Percentiles rank a stretch among this genome's conserved stretches.
Conservation (phyloP, 2,888 invertebrate genomes). For the Yponomeuta plumbellus region DNA sequence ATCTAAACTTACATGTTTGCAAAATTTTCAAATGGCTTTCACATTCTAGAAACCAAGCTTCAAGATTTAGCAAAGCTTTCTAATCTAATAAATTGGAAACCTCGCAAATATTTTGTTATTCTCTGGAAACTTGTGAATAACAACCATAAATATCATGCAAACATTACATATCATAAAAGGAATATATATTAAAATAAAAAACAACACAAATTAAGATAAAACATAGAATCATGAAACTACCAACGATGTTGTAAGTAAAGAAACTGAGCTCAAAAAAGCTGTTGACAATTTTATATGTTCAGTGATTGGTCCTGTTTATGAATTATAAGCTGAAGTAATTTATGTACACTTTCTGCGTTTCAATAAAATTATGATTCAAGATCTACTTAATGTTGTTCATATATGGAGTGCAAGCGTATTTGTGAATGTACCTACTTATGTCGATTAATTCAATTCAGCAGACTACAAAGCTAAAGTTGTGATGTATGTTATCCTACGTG, state of each 20-base stretch:
- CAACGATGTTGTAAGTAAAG: no score
- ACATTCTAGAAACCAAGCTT: background rate
- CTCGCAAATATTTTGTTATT: conserved; percentile 15
- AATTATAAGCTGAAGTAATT: background rate
- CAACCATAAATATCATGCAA: conserved; percentile 1
- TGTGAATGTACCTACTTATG: conserved; percentile 33
- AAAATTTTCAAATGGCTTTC: background rate
- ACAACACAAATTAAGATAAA: background rate
- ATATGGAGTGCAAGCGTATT: conserved; percentile 30
- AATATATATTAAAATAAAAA: background rate
- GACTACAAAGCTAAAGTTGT: conserved; percentile 37
- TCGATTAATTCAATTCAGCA: background rate
- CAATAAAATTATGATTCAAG: background rate
- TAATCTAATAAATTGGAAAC: background rate
- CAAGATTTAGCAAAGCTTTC: background rate
- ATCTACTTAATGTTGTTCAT: conserved; percentile 28
- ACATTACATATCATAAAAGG: background rate
- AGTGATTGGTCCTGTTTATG: conserved; percentile 22
- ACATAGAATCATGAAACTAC: no score
- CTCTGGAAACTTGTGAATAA: background rate
- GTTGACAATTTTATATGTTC: conserved; percentile 10
- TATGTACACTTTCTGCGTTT: background rate
- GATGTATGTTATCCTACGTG: conserved; percentile 32
- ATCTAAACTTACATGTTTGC: no score
- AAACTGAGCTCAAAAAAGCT: conserved; percentile 26